phyloP scores from a whole-genome alignment of 2,113 vertebrate genomes.

The Brachypteracias leptosomus region DNA sequence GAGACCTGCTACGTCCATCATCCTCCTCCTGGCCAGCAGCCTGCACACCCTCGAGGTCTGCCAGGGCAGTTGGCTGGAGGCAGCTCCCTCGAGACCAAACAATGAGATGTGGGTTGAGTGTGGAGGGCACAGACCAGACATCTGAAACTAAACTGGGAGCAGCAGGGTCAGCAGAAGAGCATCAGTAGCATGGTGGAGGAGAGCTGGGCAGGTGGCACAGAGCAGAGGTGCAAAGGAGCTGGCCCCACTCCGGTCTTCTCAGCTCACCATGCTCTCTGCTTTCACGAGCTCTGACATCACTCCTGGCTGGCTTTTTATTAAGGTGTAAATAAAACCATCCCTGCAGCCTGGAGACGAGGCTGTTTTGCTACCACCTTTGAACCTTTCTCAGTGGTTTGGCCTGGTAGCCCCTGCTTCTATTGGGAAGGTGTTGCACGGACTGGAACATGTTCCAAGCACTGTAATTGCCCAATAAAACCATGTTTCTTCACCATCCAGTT shows the following conservation, averaged over 20 bases:
- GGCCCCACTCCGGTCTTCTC: neutral
- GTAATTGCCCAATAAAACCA: constrained; percentile 60
- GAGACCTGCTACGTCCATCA: neutral
- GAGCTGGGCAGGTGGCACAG: neutral
- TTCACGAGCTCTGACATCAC: neutral
- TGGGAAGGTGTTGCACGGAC: neutral
- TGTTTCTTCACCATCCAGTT: constrained; percentile 45
- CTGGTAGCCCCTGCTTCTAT: neutral
- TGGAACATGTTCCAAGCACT: neutral
- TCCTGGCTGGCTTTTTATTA: neutral
- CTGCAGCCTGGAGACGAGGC: fast-evolving
- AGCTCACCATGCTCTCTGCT: neutral
- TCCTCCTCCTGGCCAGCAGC: neutral
- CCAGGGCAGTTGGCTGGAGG: neutral
- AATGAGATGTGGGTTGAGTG: neutral
- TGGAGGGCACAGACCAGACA: neutral
- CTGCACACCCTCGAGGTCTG: neutral
- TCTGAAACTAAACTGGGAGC: neutral
- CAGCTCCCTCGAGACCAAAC: neutral
- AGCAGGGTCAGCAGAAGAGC: neutral
- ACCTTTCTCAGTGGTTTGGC: neutral
- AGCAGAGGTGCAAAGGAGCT: neutral
- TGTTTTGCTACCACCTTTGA: neutral
- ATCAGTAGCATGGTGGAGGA: neutral
- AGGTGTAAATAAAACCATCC: neutral